phyloP scores from a whole-genome alignment of 2,888 invertebrate genomes.

The Graphium colonna region DNA sequence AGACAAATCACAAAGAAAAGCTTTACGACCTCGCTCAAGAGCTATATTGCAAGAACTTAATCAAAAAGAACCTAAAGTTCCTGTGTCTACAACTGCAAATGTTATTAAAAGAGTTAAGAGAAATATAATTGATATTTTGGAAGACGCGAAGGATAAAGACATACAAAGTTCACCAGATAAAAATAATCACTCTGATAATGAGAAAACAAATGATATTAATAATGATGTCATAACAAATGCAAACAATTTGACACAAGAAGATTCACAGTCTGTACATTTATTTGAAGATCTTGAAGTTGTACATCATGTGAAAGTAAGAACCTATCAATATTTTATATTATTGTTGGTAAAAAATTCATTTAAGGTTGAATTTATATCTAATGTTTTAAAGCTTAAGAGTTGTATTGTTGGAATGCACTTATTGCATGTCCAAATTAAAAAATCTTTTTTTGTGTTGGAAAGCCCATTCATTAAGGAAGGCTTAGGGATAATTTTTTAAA shows the following conservation, averaged over 20 bases:
- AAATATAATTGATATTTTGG: conserved; percentile 49
- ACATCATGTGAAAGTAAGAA: conserved; percentile 62
- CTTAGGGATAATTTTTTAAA: no score
- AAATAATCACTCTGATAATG: conserved; percentile 29
- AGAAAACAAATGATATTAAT: conserved; percentile 26
- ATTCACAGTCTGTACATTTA: conserved; percentile 60
- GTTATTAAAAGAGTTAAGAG: conserved; percentile 43
- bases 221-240: conserved; percentile 36
- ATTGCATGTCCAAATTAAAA: no score
- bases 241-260: conserved; percentile 39
- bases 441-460: no score
- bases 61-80: conserved; percentile 44
- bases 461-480: no score
- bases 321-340: no score
- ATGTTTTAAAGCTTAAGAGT: no score
- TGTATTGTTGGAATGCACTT: no score
- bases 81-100: conserved; percentile 43
- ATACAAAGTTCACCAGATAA: conserved; percentile 50
- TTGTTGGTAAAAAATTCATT: no score
- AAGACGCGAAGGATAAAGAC: conserved; percentile 47
- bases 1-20: conserved; percentile 36
- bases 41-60: conserved; percentile 58
- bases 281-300: conserved; percentile 71
- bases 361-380: no score
- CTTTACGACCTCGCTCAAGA: conserved; percentile 44